Base-by-base conservation (phyloP, 2,888 invertebrate genomes). In the Cantharis flavilabris region DNA sequence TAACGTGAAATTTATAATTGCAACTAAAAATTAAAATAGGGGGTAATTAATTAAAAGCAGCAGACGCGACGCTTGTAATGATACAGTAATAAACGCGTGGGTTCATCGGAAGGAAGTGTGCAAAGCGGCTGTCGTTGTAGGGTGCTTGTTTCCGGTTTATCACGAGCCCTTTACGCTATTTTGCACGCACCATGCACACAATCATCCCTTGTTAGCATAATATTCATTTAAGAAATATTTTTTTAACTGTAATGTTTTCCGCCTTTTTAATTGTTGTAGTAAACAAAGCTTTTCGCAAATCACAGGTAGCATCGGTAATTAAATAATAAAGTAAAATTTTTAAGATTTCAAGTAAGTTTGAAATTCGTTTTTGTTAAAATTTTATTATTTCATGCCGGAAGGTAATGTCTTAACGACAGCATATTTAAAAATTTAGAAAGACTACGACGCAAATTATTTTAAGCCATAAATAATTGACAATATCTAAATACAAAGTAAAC, bases 91-190 rank as follows among this genome's bases (percentile, higher is more conserved):
- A 82, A 82, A 83, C 83, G 82, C 82, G 84, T 76, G 71, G 71
- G 76, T 76, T 75, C 80, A 81, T 81, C 81, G 78, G 80, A 80
- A 84, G 85, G 85, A 85, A 85, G 84, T 85, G 82, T 82, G 83
- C 83, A 84, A 85, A 85, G 84, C 85, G 85, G 84, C 84, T 85
- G 85, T 82, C 84, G 82, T 78, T 82, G 76, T 33, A n/a, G 84
- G 84, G 85, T 81, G 83, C 81, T 80, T 82, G 82, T 82, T 86
- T 86, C 86, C 86, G 85, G 85, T 81, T 81, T 81, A 81, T 82
- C 85, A 86, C 86, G 85, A 84, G 86, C 79, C 83, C 80, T 80
- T 82, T 83, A 83, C 84, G 84, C 83, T 82, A 80, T 79, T 65
- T 78, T 80, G 80, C 82, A 79, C 81, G 82, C 83, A 80, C 78